Evolutionary conservation across 2,797 vertebrate species (phyloP), one percentile per base, ranked within the genome.

Genomic region (Luscinia luscinia): DNA sequence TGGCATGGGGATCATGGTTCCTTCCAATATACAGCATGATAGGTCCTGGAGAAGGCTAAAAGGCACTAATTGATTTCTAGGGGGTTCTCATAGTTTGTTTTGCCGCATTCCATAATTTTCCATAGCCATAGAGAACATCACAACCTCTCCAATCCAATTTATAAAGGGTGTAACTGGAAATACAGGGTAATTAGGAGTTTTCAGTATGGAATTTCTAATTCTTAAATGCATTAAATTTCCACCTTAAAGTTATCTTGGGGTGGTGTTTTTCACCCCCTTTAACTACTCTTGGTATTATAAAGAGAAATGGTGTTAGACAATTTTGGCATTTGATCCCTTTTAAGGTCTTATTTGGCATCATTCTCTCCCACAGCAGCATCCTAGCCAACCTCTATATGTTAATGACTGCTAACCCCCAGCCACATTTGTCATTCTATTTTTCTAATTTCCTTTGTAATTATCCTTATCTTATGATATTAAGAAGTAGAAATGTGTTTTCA

Each of bases 381-480:
- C 14, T 45, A 82, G 43, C 26, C 52, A 66, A 90, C 75, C 40
- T 88, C 67, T 87, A 3, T 36, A 61, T 63, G 30, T 82, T 93
- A 93, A 77, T 79, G 74, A 76, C 48, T 92, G 32, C 52, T 73
- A 94, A 64, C 75, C 84, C 58, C 49, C 48, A 80, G 84, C 63
- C 43, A 95, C 52, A 67, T 92, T 91, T 94, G 68, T 94, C 87
- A 83, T 92, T 87, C 81, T 68, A 46, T 81, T n/a, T n/a, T n/a
- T 87, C 43, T 92, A 87, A 95, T 95, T 93, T 95, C 64, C 72
- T 85, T 94, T 91, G 90, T 78, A 94, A 96, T 95, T 95, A 94
- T 81, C 69, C 28, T 95, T 88, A 84, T 94, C 73, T 91, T 89
- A 55, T 23, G 34, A 62, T 66, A 77, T 75, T 91, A 92, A 87